Base-by-base conservation (phyloP, 1,140 invertebrate genomes). In the Cryptotermes secundus region DNA sequence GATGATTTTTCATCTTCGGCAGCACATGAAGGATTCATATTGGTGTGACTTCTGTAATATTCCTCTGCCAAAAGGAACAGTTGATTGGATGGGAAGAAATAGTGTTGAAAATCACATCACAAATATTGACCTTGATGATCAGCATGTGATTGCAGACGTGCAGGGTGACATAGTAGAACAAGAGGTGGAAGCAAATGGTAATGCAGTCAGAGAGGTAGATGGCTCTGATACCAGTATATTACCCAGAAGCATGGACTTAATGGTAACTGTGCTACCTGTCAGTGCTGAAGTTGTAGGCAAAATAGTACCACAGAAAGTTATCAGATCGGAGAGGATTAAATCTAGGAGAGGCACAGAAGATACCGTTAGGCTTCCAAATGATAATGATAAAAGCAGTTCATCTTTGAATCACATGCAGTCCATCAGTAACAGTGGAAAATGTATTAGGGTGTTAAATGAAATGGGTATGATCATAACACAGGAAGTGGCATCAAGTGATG, bases 1-100 rank as follows among this genome's bases (percentile, higher is more conserved):
- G 19, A 83, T 83, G 83, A 31, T 83, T 6, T 83, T 83, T 34
- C 83, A 83, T 38, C 26, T 83, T 34, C 83, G 83, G 14, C 53
- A 83, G 72, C 83, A 83, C 31, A n/a, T 83, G 34, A 83, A 79
- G 19, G 16, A 1, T n/a, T 36, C 49, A 9, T 83, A 79, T 79
- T 36, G 49, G 34, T 83, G 83, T 59, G 83, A 83, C 59, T 83
- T 83, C 53, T 83, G 83, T 79, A 79, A 42, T 31, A 4, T 38
- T 31, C 3, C 19, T 34, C 83, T 83, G 12, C 81, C 42, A 14
- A 42, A 72, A 31, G 59, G 59, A 72, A 26, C 59, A 2, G 14
- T 31, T n/a, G 14, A 26, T 72, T n/a, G 26, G 59, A 14, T 72
- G n/a, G 59, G 31, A 59, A n/a, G 24, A n/a, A 22, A 12, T 22